Conservation (phyloP, 37 sponge, comb jelly and placozoan species). For the Hexactinellida sp. region DNA sequence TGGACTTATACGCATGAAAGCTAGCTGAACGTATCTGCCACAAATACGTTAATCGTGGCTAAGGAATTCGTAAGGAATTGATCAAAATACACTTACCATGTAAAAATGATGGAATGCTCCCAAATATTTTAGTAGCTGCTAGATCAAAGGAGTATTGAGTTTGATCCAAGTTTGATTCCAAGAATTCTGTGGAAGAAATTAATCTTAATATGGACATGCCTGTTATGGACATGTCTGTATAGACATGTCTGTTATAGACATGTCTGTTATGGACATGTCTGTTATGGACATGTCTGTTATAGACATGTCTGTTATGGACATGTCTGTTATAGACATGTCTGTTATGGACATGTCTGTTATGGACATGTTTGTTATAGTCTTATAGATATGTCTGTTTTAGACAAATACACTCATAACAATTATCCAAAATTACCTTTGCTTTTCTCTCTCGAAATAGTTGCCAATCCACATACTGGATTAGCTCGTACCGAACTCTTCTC, state of each 20-base stretch:
- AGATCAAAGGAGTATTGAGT: not conserved
- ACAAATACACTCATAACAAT: not conserved
- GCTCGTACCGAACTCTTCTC: not conserved
- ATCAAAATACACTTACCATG: not conserved
- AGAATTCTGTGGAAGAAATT: not conserved
- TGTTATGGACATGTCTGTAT: no score
- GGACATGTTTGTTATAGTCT: no score
- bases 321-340: no score
- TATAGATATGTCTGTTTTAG: no score
- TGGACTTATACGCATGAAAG: no score
- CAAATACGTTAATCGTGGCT: no score
- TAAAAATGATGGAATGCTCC: constrained; percentile 11
- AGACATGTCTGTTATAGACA: no score
- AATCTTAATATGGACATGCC: not conserved
- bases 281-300: no score
- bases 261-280: no score
- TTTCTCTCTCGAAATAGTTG: not conserved
- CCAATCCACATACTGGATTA: not conserved
- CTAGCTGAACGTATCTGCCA: no score
- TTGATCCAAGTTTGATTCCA: constrained; percentile 2
- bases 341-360: no score
- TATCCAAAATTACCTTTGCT: not conserved
- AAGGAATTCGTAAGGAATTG: not conserved
- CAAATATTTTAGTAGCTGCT: constrained; percentile 9
- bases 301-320: no score